Percentiles rank a stretch among this genome's conserved stretches.
These are phyloP conservation scores for Drosophila cracens DNA, from an alignment of 2,888 invertebrate genomes.

Conservation along the genomic window DNA sequence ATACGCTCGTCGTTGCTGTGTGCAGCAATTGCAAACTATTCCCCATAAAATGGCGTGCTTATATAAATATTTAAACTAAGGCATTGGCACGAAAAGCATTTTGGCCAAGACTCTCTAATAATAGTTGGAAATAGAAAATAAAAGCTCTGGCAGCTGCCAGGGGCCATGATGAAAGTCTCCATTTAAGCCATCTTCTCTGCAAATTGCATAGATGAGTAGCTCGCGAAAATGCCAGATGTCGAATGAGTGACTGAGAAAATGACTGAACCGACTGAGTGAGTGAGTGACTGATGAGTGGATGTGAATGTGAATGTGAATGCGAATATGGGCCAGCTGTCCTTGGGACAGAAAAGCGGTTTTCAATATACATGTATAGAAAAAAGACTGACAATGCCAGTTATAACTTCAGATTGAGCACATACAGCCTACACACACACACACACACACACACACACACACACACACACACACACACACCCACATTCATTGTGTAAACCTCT, in stretches of 20 bases:
- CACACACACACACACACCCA: not conserved
- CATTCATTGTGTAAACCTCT: not conserved
- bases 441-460: too few species aligned
- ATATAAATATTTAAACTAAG: conserved; percentile 70
- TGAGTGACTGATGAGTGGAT: conserved; percentile 41
- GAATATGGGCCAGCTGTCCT: conserved; percentile 55
- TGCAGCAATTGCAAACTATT: conserved; percentile 61
- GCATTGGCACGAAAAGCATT: conserved; percentile 56
- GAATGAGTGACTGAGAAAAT: conserved; percentile 20
- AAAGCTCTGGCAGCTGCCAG: conserved; percentile 59
- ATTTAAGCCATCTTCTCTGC: conserved; percentile 36
- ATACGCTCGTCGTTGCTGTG: conserved; percentile 28
- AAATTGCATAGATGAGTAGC: conserved; percentile 43
- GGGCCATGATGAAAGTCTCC: conserved; percentile 28
- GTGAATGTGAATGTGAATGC: conserved; percentile 15
- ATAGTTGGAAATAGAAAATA: conserved; percentile 46
- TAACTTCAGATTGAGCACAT: conserved; percentile 20
- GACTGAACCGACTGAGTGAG: not conserved
- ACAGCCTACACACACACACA: not conserved
- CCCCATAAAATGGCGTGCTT: conserved; percentile 59
- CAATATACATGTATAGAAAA: conserved; percentile 45
- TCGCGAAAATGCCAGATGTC: conserved; percentile 42
- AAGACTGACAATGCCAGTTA: conserved; percentile 36
- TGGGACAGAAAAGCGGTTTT: conserved; percentile 67
- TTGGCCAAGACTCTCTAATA: conserved; percentile 32